Evolutionary conservation across 2,888 invertebrate genomes (phyloP), one percentile per base, ranked within the genome.

Genomic region (Osmoderma eremita): DNA sequence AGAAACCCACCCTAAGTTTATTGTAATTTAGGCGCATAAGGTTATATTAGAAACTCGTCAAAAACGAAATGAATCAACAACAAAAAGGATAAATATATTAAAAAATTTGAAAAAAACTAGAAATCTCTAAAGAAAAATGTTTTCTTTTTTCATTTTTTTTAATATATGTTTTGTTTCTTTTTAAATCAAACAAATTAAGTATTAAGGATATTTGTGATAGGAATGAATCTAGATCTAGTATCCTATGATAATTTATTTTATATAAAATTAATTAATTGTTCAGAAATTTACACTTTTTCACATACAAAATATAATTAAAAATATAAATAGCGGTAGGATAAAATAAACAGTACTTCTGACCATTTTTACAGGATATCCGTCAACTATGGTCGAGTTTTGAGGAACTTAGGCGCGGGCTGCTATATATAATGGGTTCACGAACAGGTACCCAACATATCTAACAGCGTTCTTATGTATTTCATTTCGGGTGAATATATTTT

Each of bases 241-340:
- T 67, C 64, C 64, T 68, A 65, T 53, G 41, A 58, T 68, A 62
- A 56, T 68, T 68, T 65, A 65, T 65, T 81, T 80, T 78, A 78
- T 80, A 81, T 78, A 81, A 81, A 81, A 81, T 79, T 73, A 75
- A 75, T 74, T 80, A 53, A 30, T 53, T 10, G 79, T 80, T 79
- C 77, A 79, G 76, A 80, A 79, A 80, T 82, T 80, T 82, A 81
- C 80, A 81, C 75, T 80, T 69, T 53, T 78, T 81, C 79, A 80
- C 78, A 80, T 82, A 82, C 79, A 82, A 81, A 81, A 81, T 81
- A 80, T 79, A 81, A 80, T 78, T 79, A 79, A 80, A 78, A 79
- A 79, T 81, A 81, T 80, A 80, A 81, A 81, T 80, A 81, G 78
- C 76, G 77, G 75, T 79, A 78, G 78, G 77, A 75, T 77, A 78